These are phyloP conservation scores for Melanostigma gelatinosum DNA, from an alignment of 2,113 vertebrate species.

Conservation along the genomic window DNA sequence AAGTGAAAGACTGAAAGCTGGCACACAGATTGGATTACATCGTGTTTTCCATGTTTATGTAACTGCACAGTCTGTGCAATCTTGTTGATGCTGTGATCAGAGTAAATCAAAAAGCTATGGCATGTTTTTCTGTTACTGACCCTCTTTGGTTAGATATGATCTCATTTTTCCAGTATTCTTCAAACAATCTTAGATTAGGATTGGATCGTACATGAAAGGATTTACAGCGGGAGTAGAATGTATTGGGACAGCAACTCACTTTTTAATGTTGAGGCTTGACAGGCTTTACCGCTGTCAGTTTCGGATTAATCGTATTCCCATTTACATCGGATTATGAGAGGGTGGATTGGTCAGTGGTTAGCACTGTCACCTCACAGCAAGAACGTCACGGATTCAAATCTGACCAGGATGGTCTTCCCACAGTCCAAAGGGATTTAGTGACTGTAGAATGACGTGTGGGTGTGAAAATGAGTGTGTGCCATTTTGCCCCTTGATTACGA, in stretches of 20 bases:
- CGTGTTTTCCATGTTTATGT: conserved; percentile 46
- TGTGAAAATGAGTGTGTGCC: not conserved
- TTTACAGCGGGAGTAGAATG: conserved; percentile 25
- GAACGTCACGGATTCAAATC: conserved; percentile 2
- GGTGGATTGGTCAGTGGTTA: conserved; percentile 21
- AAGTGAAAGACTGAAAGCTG: not conserved
- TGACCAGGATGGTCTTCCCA: not conserved
- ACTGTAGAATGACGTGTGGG: conserved; percentile 2
- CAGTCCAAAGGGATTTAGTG: conserved; percentile 1
- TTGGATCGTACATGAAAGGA: conserved; percentile 36
- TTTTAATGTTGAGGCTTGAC: conserved; percentile 27
- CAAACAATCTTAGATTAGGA: conserved; percentile 41
- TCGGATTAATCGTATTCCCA: conserved; percentile 41
- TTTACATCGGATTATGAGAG: conserved; percentile 46
- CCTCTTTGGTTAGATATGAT: conserved; percentile 15
- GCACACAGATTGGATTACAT: conserved; percentile 16
- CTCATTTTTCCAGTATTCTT: conserved; percentile 19
- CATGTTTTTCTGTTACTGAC: conserved; percentile 11
- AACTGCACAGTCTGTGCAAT: conserved; percentile 28
- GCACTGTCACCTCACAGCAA: not conserved
- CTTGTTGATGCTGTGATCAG: conserved; percentile 38
- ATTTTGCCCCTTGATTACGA: not conserved
- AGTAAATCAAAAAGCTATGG: conserved; percentile 41
- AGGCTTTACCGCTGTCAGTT: conserved; percentile 24
- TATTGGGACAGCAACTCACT: conserved; percentile 1